These are phyloP conservation scores for Paracanthobrama guichenoti DNA, from an alignment of 2,113 vertebrate genomes.

Conservation along the genomic window DNA sequence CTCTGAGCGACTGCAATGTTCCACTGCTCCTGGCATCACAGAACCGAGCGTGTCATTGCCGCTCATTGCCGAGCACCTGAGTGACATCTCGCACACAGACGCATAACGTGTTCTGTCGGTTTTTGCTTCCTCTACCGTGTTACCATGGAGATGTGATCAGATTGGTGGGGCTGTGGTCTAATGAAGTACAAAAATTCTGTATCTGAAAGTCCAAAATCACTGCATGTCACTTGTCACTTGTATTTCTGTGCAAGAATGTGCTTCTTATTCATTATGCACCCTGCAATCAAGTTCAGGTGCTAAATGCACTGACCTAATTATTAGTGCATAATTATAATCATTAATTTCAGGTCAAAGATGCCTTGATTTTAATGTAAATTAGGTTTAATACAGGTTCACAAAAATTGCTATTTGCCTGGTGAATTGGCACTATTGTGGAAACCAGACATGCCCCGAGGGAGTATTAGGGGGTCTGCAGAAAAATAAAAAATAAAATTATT, in stretches of 20 bases:
- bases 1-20: conserved; percentile 20
- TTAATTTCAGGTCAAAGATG: background rate
- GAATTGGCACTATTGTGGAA: background rate
- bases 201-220: background rate
- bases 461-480: background rate
- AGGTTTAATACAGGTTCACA: background rate
- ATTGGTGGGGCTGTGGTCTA: conserved; percentile 20
- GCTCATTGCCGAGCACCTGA: conserved; percentile 27
- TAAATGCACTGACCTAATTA: background rate
- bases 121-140: conserved; percentile 20
- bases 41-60: conserved; percentile 16
- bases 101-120: background rate
- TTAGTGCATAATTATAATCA: background rate
- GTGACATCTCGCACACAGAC: background rate
- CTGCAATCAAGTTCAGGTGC: background rate
- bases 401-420: background rate
- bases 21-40: conserved; percentile 16
- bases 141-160: conserved; percentile 32
- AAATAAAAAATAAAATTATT: no score
- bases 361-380: background rate
- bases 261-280: background rate
- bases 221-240: background rate
- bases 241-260: background rate
- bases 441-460: background rate
- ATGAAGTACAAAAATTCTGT: background rate